phyloP scores from a whole-genome alignment of 2,888 invertebrate species.

The Beris morrisii region DNA sequence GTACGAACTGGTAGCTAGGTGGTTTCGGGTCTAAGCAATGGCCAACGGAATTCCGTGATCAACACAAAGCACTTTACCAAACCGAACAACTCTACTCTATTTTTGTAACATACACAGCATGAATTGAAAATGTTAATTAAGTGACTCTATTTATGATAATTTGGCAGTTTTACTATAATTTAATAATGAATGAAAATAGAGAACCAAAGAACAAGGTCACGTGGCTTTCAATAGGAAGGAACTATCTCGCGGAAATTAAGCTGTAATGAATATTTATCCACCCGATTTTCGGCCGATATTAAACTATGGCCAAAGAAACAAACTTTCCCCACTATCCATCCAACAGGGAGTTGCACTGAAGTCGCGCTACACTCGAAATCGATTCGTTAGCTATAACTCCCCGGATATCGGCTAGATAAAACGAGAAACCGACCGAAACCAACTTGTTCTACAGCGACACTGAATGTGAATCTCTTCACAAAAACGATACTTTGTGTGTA shows the following conservation, averaged over 20 bases:
- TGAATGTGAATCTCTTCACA: neutral
- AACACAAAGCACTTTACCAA: no score
- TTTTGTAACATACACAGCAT: neutral
- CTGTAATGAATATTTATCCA: no score
- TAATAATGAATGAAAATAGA: no score
- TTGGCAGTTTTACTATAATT: conserved; percentile 9
- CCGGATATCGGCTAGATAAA: conserved; percentile 5
- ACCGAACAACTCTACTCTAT: no score
- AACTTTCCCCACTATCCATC: neutral
- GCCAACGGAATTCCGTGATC: no score
- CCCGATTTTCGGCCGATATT: neutral
- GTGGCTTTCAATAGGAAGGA: no score
- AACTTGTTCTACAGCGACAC: conserved; percentile 18
- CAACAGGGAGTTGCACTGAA: neutral
- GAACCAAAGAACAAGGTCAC: no score
- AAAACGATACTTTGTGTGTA: no score
- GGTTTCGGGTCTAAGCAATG: no score
- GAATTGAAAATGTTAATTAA: conserved; percentile 8
- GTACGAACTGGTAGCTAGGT: no score
- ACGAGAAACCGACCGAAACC: conserved; percentile 11
- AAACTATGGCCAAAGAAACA: neutral
- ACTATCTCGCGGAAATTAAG: no score
- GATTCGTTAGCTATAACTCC: neutral
- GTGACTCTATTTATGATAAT: conserved; percentile 10
- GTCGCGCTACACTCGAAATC: neutral